phyloP scores from a whole-genome alignment of 2,888 invertebrate genomes.

The Cerastis rubricosa region DNA sequence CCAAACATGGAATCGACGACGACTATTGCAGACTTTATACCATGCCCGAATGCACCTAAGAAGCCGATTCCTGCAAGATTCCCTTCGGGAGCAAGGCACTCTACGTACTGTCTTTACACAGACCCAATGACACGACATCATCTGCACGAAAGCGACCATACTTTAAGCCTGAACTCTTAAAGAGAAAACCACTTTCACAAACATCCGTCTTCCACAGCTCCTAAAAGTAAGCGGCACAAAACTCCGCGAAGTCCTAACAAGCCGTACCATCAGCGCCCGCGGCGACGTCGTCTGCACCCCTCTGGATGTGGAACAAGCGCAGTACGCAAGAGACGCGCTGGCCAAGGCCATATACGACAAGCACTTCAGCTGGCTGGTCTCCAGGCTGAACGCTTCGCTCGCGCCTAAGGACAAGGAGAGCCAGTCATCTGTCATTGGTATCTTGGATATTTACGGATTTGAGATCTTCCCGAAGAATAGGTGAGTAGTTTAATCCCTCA shows the following conservation, averaged over 20 bases:
- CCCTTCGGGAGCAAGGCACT: no score
- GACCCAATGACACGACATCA: neutral
- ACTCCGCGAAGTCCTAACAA: constrained; percentile 94
- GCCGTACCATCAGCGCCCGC: constrained; percentile 96
- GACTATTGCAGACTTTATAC: neutral
- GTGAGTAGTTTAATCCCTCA: constrained; percentile 78
- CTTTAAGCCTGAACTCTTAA: neutral
- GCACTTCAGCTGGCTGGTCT: constrained; percentile 97
- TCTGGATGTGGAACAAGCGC: constrained; percentile 94
- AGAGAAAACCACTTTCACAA: neutral
- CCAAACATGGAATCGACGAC: neutral
- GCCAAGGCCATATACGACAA: constrained; percentile 98
- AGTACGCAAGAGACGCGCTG: constrained; percentile 96
- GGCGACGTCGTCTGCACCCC: constrained; percentile 96
- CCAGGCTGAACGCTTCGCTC: constrained; percentile 94
- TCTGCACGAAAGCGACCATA: neutral
- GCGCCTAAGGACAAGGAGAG: constrained; percentile 90
- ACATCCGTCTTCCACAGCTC: constrained; percentile 87
- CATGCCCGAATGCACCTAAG: no score
- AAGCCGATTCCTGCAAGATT: no score
- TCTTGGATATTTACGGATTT: constrained; percentile 98
- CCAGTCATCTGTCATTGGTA: constrained; percentile 95
- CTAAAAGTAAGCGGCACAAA: constrained; percentile 93
- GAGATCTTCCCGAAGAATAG: constrained; percentile 98
- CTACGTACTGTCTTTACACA: no score